Base-by-base conservation (phyloP, 2,888 invertebrate genomes). In the Adelphocoris suturalis region DNA sequence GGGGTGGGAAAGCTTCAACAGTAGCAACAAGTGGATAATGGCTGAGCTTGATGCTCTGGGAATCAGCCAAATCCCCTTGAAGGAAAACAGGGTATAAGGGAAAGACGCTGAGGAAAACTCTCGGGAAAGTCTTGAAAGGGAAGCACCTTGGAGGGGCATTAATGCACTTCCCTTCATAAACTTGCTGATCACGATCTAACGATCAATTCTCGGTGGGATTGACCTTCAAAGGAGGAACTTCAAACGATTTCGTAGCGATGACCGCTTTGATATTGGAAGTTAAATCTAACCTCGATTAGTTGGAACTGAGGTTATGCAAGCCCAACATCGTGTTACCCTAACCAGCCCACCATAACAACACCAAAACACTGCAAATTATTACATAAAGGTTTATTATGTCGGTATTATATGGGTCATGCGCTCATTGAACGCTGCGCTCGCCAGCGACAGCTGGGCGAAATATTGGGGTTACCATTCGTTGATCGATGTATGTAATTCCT, bases 131-230 rank as follows among this genome's bases (percentile, higher is more conserved):
- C 16, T n/a, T n/a, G 57, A 52, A n/a, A n/a, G 37, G 37, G 37
- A 37, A 7, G 37, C 37, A 14, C 57, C 57, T 16, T 57, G 57
- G 16, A 14, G 19, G n/a, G n/a, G n/a, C n/a, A n/a, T 16, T 57
- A 57, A n/a, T n/a, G 16, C 57, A 57, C 57, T 57, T 57, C n/a
- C n/a, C n/a, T 57, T n/a, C 57, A 57, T 57, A 57, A 57, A 57
- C 57, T 57, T 57, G 57, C 57, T 57, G n/a, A 57, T 57, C 57
- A 57, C n/a, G 57, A n/a, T n/a, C 57, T 57, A 57, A 57, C 57
- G 57, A 57, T 57, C 57, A 5, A 7, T 57, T 57, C n/a, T n/a
- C 57, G 19, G 16, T 57, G 57, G 57, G 19, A n/a, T n/a, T 57
- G 0, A 55, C 3, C 55, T 55, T n/a, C n/a, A n/a, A n/a, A n/a